Evolutionary conservation across 2,797 vertebrate species (phyloP).

Genomic region (Holocentrus rufus): DNA sequence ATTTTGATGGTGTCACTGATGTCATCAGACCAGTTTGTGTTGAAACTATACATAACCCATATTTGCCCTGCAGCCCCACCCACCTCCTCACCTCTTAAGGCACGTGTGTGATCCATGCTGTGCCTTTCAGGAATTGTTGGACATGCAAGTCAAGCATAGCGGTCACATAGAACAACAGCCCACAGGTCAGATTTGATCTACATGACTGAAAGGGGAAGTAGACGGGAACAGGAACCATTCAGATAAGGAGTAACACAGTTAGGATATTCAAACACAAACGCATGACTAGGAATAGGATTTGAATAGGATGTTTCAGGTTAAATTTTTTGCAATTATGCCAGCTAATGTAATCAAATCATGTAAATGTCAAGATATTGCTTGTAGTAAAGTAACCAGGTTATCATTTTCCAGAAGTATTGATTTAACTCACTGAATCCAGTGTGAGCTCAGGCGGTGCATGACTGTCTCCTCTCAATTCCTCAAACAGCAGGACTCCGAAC

Average conservation of each 20-base stretch:
- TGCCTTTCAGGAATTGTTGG: neutral
- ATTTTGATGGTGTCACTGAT: neutral
- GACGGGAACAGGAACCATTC: slow-evolving; percentile 9
- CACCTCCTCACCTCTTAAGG: neutral
- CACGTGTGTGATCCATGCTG: neutral
- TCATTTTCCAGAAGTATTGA: slow-evolving; percentile 53
- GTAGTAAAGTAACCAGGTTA: slow-evolving; percentile 34
- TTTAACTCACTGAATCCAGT: slow-evolving; percentile 40
- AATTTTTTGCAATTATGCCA: slow-evolving; percentile 31
- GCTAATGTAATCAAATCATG: slow-evolving; percentile 39
- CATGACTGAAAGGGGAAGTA: slow-evolving; percentile 36
- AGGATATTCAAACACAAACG: slow-evolving; percentile 30
- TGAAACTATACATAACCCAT: slow-evolving; percentile 68
- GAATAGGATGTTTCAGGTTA: slow-evolving; percentile 24
- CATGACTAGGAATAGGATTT: no score
- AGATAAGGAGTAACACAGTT: slow-evolving; percentile 28
- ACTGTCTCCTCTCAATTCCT: slow-evolving; percentile 44
- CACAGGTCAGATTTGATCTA: slow-evolving; percentile 33
- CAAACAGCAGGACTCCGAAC: slow-evolving; percentile 43
- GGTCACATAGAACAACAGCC: slow-evolving; percentile 8
- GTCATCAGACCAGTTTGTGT: slow-evolving; percentile 52
- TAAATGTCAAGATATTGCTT: slow-evolving; percentile 44
- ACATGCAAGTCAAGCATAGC: slow-evolving; percentile 1
- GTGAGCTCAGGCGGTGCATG: slow-evolving; percentile 40
- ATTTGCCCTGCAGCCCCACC: slow-evolving; percentile 46